phyloP scores from a whole-genome alignment of 2,797 vertebrate species.

The Eutrigla gurnardus region DNA sequence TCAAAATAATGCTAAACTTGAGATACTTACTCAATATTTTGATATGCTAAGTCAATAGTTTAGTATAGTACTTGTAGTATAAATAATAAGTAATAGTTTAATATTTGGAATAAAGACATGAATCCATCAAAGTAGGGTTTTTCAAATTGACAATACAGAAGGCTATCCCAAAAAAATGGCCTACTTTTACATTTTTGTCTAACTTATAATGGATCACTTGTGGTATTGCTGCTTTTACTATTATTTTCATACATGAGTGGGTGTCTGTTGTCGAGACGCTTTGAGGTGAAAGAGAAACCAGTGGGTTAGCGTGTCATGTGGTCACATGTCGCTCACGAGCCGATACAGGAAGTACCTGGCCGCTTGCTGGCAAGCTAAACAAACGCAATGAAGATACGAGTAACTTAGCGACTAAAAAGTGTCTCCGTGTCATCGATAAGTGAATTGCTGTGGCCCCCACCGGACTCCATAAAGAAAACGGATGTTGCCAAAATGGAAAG shows the following conservation, averaged over 20 bases:
- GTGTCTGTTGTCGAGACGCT: not conserved
- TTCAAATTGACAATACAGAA: too few relatives aligned
- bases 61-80: too few relatives aligned
- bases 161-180: too few relatives aligned
- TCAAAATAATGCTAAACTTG: too few relatives aligned
- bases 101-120: too few relatives aligned
- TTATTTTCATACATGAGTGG: not conserved
- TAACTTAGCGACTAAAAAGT: not conserved
- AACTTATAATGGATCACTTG: not conserved
- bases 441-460: not conserved
- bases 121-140: too few relatives aligned
- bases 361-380: not conserved
- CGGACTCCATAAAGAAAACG: not conserved
- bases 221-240: not conserved
- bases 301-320: constrained; percentile 41
- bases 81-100: too few relatives aligned
- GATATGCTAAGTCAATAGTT: too few relatives aligned
- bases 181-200: not conserved
- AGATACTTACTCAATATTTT: too few relatives aligned
- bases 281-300: constrained; percentile 39
- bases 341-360: constrained; percentile 62
- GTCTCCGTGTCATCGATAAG: not conserved
- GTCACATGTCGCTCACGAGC: constrained; percentile 49
- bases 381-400: not conserved
- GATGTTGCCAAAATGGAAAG: constrained; percentile 60